These are phyloP conservation scores for Eupeodes luniger DNA, from an alignment of 2,888 invertebrate species.

Conservation along the genomic window DNA sequence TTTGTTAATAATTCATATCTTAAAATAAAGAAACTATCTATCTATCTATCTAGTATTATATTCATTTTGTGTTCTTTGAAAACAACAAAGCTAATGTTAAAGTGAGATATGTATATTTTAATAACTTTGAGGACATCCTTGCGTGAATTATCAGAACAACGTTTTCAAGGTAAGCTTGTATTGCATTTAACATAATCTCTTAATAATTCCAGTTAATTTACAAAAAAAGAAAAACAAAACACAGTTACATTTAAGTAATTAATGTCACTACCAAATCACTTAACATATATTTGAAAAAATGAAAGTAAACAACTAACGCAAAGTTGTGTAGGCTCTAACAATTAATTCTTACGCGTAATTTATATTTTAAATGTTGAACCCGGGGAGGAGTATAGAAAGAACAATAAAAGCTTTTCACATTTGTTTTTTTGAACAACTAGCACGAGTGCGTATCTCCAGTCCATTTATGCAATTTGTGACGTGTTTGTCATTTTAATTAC, in stretches of 20 bases:
- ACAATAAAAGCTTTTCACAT: constrained; percentile 47
- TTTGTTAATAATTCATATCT: too few species aligned
- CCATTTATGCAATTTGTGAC: constrained; percentile 62
- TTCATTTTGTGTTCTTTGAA: too few species aligned
- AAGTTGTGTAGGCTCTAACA: not conserved
- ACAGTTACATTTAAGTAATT: constrained; percentile 21
- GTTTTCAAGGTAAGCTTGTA: too few species aligned
- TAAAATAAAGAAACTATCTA: too few species aligned
- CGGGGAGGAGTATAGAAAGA: not conserved
- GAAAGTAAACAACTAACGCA: constrained; percentile 22
- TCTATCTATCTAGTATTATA: too few species aligned
- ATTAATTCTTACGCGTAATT: constrained; percentile 6
- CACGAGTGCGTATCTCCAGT: constrained; percentile 50
- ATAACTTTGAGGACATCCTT: too few species aligned
- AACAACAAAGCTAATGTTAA: too few species aligned
- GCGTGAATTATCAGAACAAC: too few species aligned
- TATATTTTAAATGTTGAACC: constrained; percentile 3
- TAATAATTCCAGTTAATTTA: not conserved
- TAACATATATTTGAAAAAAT: constrained; percentile 22
- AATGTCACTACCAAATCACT: constrained; percentile 51
- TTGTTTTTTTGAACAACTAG: constrained; percentile 30
- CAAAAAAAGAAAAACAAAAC: too few species aligned
- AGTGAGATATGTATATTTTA: too few species aligned
- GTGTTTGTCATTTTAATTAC: constrained; percentile 45
- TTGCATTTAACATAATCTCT: too few species aligned